Evolutionary conservation across 2,797 vertebrate genomes (phyloP).

Genomic region (Pyrocephalus nanus): DNA sequence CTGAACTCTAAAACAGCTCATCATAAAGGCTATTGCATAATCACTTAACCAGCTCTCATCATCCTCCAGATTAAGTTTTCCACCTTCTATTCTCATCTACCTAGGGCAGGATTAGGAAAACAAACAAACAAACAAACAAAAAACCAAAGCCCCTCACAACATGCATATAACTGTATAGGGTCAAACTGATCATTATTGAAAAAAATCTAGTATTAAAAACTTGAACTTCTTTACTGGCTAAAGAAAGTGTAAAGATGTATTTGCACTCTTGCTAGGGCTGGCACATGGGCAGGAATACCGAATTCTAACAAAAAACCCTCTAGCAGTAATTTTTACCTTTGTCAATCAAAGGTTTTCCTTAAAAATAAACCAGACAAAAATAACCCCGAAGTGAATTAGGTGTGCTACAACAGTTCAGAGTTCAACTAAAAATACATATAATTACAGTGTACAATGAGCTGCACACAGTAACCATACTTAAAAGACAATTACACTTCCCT

Average conservation of each 20-base stretch:
- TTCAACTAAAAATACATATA: not conserved
- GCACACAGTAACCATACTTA: not conserved
- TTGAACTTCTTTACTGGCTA: not conserved
- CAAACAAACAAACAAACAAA: not conserved
- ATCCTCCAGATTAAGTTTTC: not conserved
- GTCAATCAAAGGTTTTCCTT: not conserved
- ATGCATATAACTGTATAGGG: not conserved
- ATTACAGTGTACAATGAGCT: not conserved
- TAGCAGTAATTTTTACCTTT: not conserved
- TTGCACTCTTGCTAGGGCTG: not conserved
- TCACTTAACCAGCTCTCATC: not conserved
- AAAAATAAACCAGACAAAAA: not conserved
- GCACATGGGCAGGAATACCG: not conserved
- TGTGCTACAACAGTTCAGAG: not conserved
- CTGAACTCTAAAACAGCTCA: not conserved
- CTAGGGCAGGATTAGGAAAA: not conserved
- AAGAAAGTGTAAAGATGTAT: not conserved
- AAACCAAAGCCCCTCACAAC: not conserved
- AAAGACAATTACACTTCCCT: not conserved
- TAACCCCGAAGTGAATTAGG: not conserved
- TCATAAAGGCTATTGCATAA: not conserved
- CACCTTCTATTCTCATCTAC: not conserved
- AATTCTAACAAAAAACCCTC: not conserved
- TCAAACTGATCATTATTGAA: not conserved
- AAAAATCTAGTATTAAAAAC: not conserved